Evolutionary conservation across 2,113 vertebrate species (phyloP).

Genomic region (Trichomycterus rosablanca): DNA sequence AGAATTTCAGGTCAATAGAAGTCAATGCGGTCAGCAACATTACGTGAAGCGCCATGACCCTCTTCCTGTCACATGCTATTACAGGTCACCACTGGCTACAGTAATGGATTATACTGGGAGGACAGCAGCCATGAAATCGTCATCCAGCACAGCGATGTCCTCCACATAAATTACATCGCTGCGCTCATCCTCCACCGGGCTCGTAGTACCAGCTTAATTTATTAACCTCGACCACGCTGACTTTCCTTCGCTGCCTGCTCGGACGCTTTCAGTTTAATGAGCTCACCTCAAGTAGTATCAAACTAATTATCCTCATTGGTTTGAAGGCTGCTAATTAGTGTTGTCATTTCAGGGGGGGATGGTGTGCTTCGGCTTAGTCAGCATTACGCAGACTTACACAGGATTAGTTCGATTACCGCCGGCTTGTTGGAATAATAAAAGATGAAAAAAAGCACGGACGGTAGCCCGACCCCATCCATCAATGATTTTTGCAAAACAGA

Average conservation of each 20-base stretch:
- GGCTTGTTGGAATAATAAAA: neutral
- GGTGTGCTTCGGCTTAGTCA: constrained; percentile 7
- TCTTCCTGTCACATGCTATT: constrained; percentile 40
- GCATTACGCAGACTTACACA: neutral
- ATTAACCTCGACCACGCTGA: constrained; percentile 17
- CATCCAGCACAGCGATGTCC: constrained; percentile 28
- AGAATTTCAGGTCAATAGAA: constrained; percentile 28
- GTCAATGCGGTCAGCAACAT: constrained; percentile 49
- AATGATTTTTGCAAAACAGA: constrained; percentile 9
- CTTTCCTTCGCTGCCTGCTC: constrained; percentile 18
- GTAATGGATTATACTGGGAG: constrained; percentile 56
- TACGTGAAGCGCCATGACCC: constrained; percentile 40
- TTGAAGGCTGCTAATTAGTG: neutral
- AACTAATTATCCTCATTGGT: constrained; percentile 7
- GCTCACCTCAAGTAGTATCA: neutral
- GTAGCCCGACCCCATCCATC: neutral
- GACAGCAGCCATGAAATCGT: constrained; percentile 54
- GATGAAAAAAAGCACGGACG: neutral
- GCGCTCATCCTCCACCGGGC: neutral
- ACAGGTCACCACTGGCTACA: constrained; percentile 42
- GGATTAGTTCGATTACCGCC: neutral
- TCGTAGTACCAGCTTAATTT: constrained; percentile 25
- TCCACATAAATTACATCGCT: constrained; percentile 10
- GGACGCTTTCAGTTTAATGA: constrained; percentile 26
- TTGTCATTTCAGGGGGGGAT: neutral